phyloP scores from a whole-genome alignment of 2,113 vertebrate species.

The Conger conger region DNA sequence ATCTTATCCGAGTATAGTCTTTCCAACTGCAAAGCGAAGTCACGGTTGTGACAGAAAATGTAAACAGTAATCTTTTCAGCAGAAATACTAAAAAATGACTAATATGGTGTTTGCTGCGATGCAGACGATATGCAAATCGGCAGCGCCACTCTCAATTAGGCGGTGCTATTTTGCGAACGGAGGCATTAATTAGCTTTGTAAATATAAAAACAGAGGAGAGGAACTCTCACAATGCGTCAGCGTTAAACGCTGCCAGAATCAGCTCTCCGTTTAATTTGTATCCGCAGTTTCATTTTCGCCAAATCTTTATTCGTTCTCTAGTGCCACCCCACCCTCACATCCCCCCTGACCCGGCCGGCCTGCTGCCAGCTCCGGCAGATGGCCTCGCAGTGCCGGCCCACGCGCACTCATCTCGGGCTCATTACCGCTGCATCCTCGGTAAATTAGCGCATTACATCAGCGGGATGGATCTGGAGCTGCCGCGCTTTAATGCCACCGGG shows the following conservation, averaged over 20 bases:
- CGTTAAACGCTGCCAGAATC: background rate
- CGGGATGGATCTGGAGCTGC: background rate
- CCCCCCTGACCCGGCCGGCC: background rate
- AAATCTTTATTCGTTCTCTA: background rate
- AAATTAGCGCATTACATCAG: background rate
- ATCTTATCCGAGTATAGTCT: background rate
- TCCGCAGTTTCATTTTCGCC: background rate
- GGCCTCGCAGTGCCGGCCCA: background rate
- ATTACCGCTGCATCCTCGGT: background rate
- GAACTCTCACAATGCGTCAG: background rate
- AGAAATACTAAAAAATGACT: background rate
- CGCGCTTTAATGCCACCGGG: background rate
- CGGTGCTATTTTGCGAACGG: background rate
- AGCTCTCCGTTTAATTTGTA: background rate
- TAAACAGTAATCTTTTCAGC: background rate
- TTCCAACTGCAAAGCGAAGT: background rate
- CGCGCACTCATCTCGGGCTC: background rate
- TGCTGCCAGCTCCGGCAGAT: background rate
- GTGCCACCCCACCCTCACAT: background rate
- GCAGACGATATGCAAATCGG: background rate
- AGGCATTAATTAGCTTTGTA: background rate
- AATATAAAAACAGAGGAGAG: background rate
- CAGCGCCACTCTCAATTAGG: background rate
- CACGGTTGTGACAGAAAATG: background rate
- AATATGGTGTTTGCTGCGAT: background rate